Evolutionary conservation across 2,113 vertebrate genomes (phyloP), one percentile per base, ranked within the genome.

Genomic region (Galbula dea): DNA sequence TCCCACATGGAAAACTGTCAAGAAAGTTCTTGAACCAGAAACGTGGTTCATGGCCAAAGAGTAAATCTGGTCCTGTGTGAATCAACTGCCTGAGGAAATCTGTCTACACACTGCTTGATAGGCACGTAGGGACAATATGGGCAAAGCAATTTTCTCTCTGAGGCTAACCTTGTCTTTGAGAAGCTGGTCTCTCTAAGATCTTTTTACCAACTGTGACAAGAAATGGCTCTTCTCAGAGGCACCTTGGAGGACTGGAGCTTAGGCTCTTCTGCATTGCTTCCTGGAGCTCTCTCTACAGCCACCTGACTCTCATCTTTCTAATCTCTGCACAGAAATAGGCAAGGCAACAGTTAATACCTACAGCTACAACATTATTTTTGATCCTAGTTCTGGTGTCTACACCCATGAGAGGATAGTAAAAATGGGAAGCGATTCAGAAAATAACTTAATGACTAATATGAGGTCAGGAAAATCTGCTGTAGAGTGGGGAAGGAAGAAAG

Each of bases 11-110:
- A 93, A 94, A 91, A 93, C 67, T 71, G 75, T 85, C 63, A 86
- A 65, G 63, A 73, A 93, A 93, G 85, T 93, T 95, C 93, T 91
- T 93, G 79, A 96, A 94, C 88, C 79, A 91, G 79, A 63, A 95
- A 83, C 55, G 71, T 94, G 89, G 79, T 88, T 83, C 67, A 15
- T 17, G 46, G 94, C 94, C 93, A 94, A 88, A 66, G 55, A 85
- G 34, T 76, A 94, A 95, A 95, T 93, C 85, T 94, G 82, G 18
- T 94, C 93, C 75, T 93, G 54, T 94, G 94, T 89, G 93, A 93
- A 91, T 80, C 67, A 83, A 78, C 88, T 91, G 67, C 91, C 87
- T 95, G 85, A 94, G 92, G 83, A 93, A 94, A 93, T 85, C 75
- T 95, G 62, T 77, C 93, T 91, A 20, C 67, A 54, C 26, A 12